Evolutionary conservation across 1,140 invertebrate species (phyloP), one percentile per base, ranked within the genome.

Genomic region (Drosophila leontia): DNA sequence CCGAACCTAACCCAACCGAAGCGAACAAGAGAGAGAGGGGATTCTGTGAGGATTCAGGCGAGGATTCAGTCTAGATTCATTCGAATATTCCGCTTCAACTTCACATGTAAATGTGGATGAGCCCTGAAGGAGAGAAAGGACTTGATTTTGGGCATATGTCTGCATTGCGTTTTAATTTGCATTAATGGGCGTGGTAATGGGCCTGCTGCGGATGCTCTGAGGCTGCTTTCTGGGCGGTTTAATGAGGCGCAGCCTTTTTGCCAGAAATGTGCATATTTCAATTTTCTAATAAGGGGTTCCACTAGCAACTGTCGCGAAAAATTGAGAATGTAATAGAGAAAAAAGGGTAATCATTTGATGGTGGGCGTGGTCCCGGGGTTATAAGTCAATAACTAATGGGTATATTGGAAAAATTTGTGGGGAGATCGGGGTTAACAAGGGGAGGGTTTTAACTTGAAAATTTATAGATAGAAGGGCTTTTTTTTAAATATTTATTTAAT

Each of bases 141-240:
- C 61, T 50, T 45, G 68, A 68, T 80, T 76, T 80, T 61, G 77
- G 69, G 87, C 91, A 92, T 92, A 92, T 92, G 88, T 82, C 80
- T 69, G 85, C 80, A 88, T 91, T 82, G 82, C 81, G 71, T 79
- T 92, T 56, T 92, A 92, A 92, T 91, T 91, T 91, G 85, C 91
- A 91, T 91, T 91, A 91, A 91, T 91, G 86, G 84, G 83, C 83
- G 84, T 87, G 84, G 83, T 86, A 88, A 86, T 84, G 77, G 68
- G 75, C n/a, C 45, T 51, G 41, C 67, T 57, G 55, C 47, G 62
- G 39, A 62, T 47, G 15, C 39, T 50, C 37, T 47, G 23, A 3
- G 34, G 34, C 8, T 34, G 12, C 39, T 41, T 84, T 63, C 41
- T 55, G 57, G 64, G 62, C 75, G 80, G 53, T 70, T 80, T 67